These are phyloP conservation scores for Tenualosa thibaudeaui DNA, from an alignment of 2,797 vertebrate genomes.

Conservation along the genomic window DNA sequence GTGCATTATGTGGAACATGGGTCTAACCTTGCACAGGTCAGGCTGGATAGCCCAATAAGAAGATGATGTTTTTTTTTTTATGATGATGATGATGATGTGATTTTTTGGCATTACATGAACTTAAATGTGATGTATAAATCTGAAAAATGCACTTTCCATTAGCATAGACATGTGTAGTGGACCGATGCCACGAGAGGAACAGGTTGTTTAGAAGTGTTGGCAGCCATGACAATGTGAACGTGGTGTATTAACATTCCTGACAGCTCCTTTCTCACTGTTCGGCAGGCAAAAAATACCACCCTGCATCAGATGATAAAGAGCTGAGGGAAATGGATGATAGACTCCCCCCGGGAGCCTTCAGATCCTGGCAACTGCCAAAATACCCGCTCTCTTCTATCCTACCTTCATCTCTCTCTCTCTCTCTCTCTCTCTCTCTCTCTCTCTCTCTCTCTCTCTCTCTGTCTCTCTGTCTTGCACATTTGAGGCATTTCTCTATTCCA, in stretches of 20 bases:
- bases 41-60: neutral
- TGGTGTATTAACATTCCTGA: neutral
- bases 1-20: too few relatives aligned
- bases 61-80: too few relatives aligned
- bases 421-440: neutral
- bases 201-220: neutral
- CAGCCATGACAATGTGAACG: neutral
- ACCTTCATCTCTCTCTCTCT: neutral
- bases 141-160: neutral
- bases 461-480: neutral
- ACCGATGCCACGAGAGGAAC: neutral
- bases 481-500: neutral
- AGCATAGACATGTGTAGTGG: neutral
- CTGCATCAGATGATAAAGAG: conserved; percentile 10
- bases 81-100: too few relatives aligned
- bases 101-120: too few relatives aligned
- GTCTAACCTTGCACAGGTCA: neutral
- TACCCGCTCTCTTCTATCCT: neutral
- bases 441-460: neutral
- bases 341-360: neutral
- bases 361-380: neutral
- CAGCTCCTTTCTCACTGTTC: neutral
- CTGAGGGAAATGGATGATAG: conserved; percentile 5
- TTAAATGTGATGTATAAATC: neutral
- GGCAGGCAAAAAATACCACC: neutral